These are phyloP conservation scores for Psittacula derbiana DNA, from an alignment of 2,797 vertebrate species.

Conservation along the genomic window DNA sequence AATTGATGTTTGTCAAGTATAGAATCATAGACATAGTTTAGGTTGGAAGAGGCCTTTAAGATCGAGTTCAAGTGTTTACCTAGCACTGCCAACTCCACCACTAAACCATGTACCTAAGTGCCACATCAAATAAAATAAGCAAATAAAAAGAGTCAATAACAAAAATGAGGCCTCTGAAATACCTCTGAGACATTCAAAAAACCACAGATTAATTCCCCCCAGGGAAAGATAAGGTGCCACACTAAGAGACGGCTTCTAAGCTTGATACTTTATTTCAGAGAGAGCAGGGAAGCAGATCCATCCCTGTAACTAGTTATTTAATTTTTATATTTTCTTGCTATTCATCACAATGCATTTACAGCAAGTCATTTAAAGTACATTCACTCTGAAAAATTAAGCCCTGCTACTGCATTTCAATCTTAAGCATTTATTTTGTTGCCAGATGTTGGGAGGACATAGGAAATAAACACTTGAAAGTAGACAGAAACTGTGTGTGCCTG, in stretches of 20 bases:
- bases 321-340: neutral
- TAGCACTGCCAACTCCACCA: neutral
- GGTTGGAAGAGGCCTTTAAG: neutral
- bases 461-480: slow-evolving; percentile 50
- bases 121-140: too few relatives aligned
- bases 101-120: neutral
- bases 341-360: slow-evolving; percentile 34
- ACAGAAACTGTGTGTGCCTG: neutral
- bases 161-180: neutral
- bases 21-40: neutral
- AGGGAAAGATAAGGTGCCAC: neutral
- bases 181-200: neutral
- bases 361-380: neutral
- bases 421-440: slow-evolving; percentile 42
- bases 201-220: fast-evolving
- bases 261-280: neutral
- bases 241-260: neutral
- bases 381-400: slow-evolving; percentile 18
- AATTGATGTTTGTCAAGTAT: neutral
- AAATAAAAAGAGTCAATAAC: neutral
- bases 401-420: slow-evolving; percentile 1
- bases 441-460: slow-evolving; percentile 9
- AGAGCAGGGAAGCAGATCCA: neutral
- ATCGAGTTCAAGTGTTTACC: neutral
- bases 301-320: neutral